phyloP scores from a whole-genome alignment of 2,888 invertebrate genomes.

The Zele albiditarsus region DNA sequence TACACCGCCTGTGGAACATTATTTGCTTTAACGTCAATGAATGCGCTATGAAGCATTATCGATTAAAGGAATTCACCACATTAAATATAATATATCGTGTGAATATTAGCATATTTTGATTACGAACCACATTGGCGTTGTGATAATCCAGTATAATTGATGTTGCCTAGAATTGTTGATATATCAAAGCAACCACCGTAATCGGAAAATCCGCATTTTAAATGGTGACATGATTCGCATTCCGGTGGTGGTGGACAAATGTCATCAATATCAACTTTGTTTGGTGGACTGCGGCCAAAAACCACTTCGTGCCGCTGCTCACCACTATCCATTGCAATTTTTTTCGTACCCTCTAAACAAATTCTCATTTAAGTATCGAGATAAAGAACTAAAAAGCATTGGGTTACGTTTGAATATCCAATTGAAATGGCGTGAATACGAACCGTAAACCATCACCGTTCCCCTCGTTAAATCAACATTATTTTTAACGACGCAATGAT shows the following conservation, averaged over 20 bases:
- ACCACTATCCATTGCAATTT: constrained; percentile 51
- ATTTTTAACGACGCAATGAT: constrained; percentile 90
- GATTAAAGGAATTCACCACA: background rate
- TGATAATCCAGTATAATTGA: constrained; percentile 62
- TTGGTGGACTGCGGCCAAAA: constrained; percentile 79
- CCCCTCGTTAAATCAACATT: constrained; percentile 87
- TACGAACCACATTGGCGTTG: constrained; percentile 63
- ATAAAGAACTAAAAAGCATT: background rate
- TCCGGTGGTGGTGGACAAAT: constrained; percentile 77
- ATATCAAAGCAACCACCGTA: constrained; percentile 61
- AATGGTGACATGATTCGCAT: constrained; percentile 79
- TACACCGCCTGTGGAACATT: constrained; percentile 81
- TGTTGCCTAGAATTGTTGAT: constrained; percentile 57
- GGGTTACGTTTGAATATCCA: background rate
- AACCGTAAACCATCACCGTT: constrained; percentile 79
- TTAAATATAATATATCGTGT: background rate
- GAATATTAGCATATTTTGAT: constrained; percentile 24
- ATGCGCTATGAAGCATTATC: background rate
- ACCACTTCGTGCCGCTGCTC: constrained; percentile 67
- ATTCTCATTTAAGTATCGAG: background rate
- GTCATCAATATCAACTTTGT: constrained; percentile 76
- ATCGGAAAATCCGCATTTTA: constrained; percentile 68
- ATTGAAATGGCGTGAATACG: background rate
- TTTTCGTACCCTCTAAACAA: constrained; percentile 56
- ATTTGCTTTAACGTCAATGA: background rate